Conservation (phyloP, 2,888 invertebrate species). For the Lasioglossum oenotherae region DNA sequence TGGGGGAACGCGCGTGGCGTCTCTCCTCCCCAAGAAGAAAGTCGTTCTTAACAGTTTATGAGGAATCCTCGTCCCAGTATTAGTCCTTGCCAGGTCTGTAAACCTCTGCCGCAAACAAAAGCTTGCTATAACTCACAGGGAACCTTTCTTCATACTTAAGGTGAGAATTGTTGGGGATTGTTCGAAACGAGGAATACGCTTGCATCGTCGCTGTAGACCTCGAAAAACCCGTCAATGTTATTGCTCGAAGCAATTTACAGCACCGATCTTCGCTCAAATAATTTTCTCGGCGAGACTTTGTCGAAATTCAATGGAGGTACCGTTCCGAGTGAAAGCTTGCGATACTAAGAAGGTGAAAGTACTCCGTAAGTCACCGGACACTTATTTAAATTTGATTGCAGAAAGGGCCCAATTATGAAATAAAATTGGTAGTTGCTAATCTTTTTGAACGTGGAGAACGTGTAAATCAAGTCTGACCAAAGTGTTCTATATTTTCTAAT, state of each 20-base stretch:
- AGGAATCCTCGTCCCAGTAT: constrained; percentile 29
- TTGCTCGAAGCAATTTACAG: not conserved
- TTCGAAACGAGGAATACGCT: constrained; percentile 13
- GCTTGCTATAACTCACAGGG: constrained; percentile 32
- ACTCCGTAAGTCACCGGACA: too few species aligned
- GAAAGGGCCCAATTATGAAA: too few species aligned
- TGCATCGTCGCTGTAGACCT: not conserved
- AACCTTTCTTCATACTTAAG: constrained; percentile 24
- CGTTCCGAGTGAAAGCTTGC: not conserved
- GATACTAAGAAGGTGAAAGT: not conserved
- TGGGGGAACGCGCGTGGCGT: not conserved
- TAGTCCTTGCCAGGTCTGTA: constrained; percentile 31
- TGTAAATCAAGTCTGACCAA: too few species aligned
- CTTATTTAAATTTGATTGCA: too few species aligned
- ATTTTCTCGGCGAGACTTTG: not conserved
- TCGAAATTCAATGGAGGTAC: not conserved
- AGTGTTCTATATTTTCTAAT: too few species aligned
- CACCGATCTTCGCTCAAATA: not conserved
- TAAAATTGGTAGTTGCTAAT: too few species aligned
- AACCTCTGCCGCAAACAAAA: constrained; percentile 42
- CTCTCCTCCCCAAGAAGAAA: constrained; percentile 18
- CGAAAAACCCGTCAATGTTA: not conserved
- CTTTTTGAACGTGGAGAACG: too few species aligned
- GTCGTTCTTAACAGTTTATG: constrained; percentile 36
- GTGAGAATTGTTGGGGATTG: constrained; percentile 29